Conservation (phyloP, 1,140 invertebrate species). For the Cheumatopsyche charites region DNA sequence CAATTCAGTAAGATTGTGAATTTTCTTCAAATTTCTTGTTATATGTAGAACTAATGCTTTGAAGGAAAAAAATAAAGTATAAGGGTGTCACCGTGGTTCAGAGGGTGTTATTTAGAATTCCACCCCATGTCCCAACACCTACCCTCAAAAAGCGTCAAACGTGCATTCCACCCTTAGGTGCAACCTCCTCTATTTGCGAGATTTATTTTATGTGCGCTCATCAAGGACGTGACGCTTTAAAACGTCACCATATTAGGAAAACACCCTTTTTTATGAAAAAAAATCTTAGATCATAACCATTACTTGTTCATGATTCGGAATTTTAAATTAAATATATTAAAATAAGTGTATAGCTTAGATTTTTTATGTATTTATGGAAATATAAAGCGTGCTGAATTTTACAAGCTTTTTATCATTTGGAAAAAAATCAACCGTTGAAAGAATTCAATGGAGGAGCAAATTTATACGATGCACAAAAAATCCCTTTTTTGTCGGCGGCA, state of each 20-base stretch:
- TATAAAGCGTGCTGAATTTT: too few species aligned
- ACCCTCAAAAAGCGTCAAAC: not conserved
- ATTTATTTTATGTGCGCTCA: constrained; percentile 36
- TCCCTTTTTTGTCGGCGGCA: constrained; percentile 7
- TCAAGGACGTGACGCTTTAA: constrained; percentile 24
- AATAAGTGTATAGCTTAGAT: too few species aligned
- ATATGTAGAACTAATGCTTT: constrained; percentile 4
- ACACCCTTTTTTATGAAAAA: too few species aligned
- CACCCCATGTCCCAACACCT: constrained; percentile 1
- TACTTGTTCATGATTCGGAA: not conserved
- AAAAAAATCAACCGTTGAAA: not conserved
- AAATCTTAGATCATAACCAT: not conserved
- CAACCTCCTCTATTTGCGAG: constrained; percentile 14
- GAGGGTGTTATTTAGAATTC: constrained; percentile 36
- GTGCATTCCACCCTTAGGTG: not conserved
- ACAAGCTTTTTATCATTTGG: too few species aligned
- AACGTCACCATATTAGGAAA: not conserved
- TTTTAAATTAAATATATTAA: too few species aligned
- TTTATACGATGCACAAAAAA: constrained; percentile 24
- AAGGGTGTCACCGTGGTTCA: not conserved
- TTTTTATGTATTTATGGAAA: too few species aligned
- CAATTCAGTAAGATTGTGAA: too few species aligned
- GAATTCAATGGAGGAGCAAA: constrained; percentile 24
- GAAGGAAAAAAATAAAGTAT: not conserved
- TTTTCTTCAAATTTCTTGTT: too few species aligned